Percentiles rank a stretch among this genome's conserved stretches.
Conservation (phyloP, 2,888 invertebrate species). For the Eristalis intricaria region DNA sequence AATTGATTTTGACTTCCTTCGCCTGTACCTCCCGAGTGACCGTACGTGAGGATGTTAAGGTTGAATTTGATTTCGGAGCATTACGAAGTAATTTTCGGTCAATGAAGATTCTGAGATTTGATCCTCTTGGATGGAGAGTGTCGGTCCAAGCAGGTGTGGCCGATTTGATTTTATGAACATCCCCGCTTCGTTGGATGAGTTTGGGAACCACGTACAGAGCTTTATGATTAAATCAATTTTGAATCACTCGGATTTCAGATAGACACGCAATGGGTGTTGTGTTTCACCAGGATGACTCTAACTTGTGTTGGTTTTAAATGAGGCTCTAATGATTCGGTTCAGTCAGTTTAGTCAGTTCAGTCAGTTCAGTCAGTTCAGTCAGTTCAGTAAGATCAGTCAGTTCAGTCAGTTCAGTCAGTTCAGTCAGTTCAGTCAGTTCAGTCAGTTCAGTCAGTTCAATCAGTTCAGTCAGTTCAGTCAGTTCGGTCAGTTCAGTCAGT, state of each 20-base stretch:
- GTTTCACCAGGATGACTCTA: no score
- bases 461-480: background rate
- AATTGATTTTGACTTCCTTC: background rate
- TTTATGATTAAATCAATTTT: background rate
- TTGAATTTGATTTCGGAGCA: slow-evolving; percentile 27
- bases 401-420: background rate
- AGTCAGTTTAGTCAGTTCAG: background rate
- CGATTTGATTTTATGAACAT: slow-evolving; percentile 23
- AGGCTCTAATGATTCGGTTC: background rate
- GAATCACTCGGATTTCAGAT: background rate
- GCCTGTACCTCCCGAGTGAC: background rate
- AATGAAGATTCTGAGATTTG: slow-evolving; percentile 38
- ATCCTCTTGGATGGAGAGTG: background rate
- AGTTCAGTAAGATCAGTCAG: background rate
- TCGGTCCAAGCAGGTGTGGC: background rate
- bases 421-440: background rate
- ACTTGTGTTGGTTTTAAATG: no score
- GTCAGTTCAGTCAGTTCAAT: background rate
- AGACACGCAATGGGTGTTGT: background rate
- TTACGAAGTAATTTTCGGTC: slow-evolving; percentile 28
- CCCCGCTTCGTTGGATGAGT: background rate
- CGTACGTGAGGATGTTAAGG: slow-evolving; percentile 8
- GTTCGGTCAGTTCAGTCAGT: background rate
- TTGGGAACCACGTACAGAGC: background rate
- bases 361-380: background rate